Evolutionary conservation across 2,113 vertebrate genomes (phyloP), one percentile per base, ranked within the genome.

Genomic region (Rhizomys pruinosus): DNA sequence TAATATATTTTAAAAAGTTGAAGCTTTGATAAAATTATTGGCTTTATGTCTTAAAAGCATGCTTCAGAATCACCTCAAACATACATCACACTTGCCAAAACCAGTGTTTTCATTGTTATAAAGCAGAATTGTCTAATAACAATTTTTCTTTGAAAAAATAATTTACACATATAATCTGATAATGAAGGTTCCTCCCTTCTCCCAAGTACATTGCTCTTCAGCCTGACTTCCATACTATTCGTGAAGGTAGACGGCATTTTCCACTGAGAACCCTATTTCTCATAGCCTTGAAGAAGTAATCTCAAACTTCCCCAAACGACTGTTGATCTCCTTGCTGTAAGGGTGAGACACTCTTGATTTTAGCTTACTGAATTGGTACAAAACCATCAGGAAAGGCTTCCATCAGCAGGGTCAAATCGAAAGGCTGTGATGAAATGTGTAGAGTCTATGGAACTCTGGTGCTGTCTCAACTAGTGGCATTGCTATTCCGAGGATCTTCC

Each of bases 31-130:
- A 78, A 71, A 90, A 42, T 10, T 78, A 57, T 86, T 86, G 39
- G 29, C 44, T 87, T 74, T 22, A 32, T 59, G 74, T 89, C 37
- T 79, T 55, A 57, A 74, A 87, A 77, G 7, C 52, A 1, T 89
- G 39, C 68, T 85, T 85, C 64, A 59, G 63, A 81, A 86, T 91
- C 63, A 64, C 2, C 22, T 93, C 68, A 91, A 32, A 77, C 63
- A 23, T 69, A 52, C 90, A 39, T 52, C 34, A n/a, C 47, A 44
- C n/a, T 92, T 37, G 74, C 19, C 39, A 80, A 79, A 92, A 57
- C 47, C 42, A 72, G 16, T 71, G 22, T 55, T 90, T 91, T 55
- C 2, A n/a, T 94, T 27, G 25, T 44, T 84, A 52, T 22, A 81
- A 77, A 89, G 61, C 23, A 68, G 37, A n/a, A n/a, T n/a, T n/a